phyloP scores from a whole-genome alignment of 2,113 vertebrate species.

The Loxodonta africana region DNA sequence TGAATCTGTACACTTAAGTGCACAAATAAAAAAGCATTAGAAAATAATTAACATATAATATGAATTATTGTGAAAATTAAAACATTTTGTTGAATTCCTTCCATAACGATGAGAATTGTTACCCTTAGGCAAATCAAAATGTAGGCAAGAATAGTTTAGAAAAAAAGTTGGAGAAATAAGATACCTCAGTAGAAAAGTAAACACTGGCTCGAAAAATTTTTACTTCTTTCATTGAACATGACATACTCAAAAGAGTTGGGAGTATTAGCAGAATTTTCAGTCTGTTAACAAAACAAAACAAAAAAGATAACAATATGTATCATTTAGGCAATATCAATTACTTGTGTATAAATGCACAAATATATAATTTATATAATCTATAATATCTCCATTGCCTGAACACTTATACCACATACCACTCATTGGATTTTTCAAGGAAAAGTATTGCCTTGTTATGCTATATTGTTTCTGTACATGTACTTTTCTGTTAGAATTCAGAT shows the following conservation, averaged over 20 bases:
- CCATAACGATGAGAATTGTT: not conserved
- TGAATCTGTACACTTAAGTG: not conserved
- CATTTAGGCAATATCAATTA: not conserved
- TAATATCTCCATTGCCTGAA: not conserved
- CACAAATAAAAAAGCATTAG: not conserved
- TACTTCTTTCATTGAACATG: not conserved
- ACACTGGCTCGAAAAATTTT: not conserved
- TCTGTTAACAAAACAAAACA: not conserved
- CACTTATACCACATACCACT: not conserved
- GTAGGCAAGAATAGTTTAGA: not conserved
- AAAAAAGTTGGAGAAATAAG: not conserved
- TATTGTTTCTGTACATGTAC: not conserved
- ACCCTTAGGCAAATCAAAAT: not conserved
- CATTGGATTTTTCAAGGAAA: not conserved
- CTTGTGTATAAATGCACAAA: not conserved
- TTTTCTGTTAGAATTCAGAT: too few species aligned
- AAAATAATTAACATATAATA: not conserved
- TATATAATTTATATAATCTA: not conserved
- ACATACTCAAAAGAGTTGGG: not conserved
- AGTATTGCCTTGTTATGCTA: not conserved
- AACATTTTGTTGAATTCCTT: not conserved
- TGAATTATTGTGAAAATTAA: not conserved
- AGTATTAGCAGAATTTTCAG: not conserved
- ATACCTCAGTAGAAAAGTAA: not conserved
- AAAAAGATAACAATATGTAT: not conserved